Conservation (phyloP, 2,797 vertebrate species). For the Notolepis coatsorum region DNA sequence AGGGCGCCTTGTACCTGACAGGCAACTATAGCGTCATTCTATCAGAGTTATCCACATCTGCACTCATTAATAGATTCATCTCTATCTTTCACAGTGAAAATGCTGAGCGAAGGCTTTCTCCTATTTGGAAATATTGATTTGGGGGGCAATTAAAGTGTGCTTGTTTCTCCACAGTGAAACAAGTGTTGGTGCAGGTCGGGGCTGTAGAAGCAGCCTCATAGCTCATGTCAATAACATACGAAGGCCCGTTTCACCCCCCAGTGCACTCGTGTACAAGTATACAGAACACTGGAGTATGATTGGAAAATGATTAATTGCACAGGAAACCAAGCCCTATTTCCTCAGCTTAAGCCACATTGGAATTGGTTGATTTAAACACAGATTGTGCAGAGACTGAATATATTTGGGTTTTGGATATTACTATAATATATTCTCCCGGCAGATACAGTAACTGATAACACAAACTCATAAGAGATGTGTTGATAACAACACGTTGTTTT, state of each 20-base stretch:
- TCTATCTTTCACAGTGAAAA: conserved; percentile 19
- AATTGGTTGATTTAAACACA: background rate
- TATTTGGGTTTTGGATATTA: background rate
- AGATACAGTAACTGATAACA: too few relatives aligned
- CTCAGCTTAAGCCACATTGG: background rate
- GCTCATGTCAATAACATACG: background rate
- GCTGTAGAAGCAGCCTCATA: too few relatives aligned
- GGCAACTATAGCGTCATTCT: background rate
- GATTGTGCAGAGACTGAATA: background rate
- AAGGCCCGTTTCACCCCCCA: too few relatives aligned
- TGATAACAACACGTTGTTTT: too few relatives aligned
- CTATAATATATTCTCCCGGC: background rate
- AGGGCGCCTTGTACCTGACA: conserved; percentile 5
- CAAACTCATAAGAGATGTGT: too few relatives aligned
- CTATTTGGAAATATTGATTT: conserved; percentile 51
- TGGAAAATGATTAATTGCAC: too few relatives aligned
- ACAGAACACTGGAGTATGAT: too few relatives aligned
- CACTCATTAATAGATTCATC: background rate
- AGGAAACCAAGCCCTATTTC: too few relatives aligned
- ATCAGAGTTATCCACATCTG: conserved; percentile 33
- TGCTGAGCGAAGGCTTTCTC: conserved; percentile 15
- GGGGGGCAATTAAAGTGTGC: conserved; percentile 17
- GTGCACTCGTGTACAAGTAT: too few relatives aligned
- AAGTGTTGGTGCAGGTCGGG: too few relatives aligned
- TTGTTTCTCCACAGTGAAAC: background rate